These are phyloP conservation scores for Apodemia zela DNA, from an alignment of 2,888 invertebrate genomes.

Conservation along the genomic window DNA sequence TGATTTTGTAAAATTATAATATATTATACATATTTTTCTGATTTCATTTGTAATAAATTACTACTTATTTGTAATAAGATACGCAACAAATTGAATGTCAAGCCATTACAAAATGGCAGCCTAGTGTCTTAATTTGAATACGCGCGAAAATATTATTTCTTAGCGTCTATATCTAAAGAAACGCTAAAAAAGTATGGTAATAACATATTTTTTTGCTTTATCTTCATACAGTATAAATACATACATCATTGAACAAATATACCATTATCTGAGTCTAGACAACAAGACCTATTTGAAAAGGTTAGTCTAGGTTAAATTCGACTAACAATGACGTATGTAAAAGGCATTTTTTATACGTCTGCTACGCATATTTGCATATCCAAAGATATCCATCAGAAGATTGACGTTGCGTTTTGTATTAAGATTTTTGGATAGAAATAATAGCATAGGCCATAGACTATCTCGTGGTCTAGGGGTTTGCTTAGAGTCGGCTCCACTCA, in stretches of 20 bases:
- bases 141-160: no score
- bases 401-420: background rate
- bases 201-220: background rate
- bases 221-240: conserved; percentile 1
- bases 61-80: background rate
- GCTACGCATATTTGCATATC: conserved; percentile 1
- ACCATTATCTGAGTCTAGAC: conserved; percentile 15
- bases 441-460: no score
- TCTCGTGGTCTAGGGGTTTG: no score
- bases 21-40: no score
- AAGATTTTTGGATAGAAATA: background rate
- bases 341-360: conserved; percentile 13
- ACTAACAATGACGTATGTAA: conserved; percentile 14
- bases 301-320: conserved; percentile 13
- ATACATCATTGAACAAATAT: conserved; percentile 13
- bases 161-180: background rate
- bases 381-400: conserved; percentile 1
- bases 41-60: no score
- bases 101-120: no score
- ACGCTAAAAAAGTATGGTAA: background rate
- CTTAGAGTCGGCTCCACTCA: no score
- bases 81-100: no score
- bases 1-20: no score
- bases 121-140: no score
- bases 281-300: conserved; percentile 5